These are phyloP conservation scores for Etheostoma cragini DNA, from an alignment of 2,113 vertebrate genomes.

Conservation along the genomic window DNA sequence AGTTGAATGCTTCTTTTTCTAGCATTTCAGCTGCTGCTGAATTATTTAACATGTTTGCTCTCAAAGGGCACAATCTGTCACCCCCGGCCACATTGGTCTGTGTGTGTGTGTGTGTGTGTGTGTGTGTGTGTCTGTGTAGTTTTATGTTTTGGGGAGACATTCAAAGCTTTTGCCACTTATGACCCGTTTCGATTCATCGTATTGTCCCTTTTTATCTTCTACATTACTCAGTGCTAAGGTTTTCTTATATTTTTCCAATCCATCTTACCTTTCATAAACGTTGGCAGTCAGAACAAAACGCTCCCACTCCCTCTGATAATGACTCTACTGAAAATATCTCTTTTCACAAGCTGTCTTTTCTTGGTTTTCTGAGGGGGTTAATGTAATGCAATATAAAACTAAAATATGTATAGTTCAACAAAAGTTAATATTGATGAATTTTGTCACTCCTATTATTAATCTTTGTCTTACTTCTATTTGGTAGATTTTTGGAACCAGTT, in stretches of 20 bases:
- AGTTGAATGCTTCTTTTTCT: constrained; percentile 18
- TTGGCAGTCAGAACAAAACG: too few species aligned
- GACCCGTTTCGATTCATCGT: background rate
- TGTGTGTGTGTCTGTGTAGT: background rate
- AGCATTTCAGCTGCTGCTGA: constrained; percentile 52
- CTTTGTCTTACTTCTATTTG: background rate
- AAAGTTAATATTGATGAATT: too few species aligned
- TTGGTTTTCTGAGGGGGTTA: too few species aligned
- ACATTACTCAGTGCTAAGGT: background rate
- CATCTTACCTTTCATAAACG: too few species aligned
- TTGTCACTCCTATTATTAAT: too few species aligned
- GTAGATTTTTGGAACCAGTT: background rate
- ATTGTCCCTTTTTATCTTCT: background rate
- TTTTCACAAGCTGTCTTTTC: too few species aligned
- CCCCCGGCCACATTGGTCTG: background rate
- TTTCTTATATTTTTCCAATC: background rate
- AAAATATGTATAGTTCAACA: background rate
- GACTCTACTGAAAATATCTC: too few species aligned
- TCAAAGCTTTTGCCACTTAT: background rate
- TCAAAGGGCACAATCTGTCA: constrained; percentile 48
- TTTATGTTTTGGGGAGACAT: constrained; percentile 19
- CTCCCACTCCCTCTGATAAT: too few species aligned
- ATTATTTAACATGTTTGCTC: constrained; percentile 69
- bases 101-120: background rate
- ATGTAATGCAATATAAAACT: too few species aligned